phyloP scores from a whole-genome alignment of 2,797 vertebrate genomes.

The Poeciliopsis infans region DNA sequence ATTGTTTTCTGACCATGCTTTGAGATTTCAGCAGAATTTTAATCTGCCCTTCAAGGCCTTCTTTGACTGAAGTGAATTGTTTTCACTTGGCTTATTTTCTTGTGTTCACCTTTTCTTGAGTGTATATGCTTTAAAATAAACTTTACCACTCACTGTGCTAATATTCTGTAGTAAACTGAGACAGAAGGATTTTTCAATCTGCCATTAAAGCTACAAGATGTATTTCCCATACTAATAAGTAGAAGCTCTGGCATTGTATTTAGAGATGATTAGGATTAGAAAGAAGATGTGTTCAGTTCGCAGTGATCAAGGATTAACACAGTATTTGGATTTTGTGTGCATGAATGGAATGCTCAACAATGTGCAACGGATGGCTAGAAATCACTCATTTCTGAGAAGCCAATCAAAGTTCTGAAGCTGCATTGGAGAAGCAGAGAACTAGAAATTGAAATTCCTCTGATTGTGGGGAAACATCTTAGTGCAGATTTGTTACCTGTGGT shows the following conservation, averaged over 20 bases:
- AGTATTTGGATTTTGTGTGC: not conserved
- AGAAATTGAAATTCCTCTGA: not conserved
- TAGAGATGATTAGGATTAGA: not conserved
- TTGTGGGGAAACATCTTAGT: not conserved
- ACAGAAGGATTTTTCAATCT: not conserved
- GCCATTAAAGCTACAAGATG: not conserved
- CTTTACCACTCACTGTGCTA: too few relatives aligned
- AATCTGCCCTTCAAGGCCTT: too few relatives aligned
- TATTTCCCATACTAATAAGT: not conserved
- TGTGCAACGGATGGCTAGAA: not conserved
- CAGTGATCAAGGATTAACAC: not conserved
- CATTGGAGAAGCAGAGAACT: not conserved
- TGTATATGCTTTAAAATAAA: too few relatives aligned
- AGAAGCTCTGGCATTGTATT: not conserved
- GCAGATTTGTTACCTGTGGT: not conserved
- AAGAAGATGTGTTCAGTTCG: not conserved
- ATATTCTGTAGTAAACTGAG: not conserved
- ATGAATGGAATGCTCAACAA: not conserved
- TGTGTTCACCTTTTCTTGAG: too few relatives aligned
- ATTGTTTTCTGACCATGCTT: too few relatives aligned
- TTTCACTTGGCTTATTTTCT: too few relatives aligned
- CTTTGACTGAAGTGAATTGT: too few relatives aligned
- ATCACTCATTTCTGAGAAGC: not conserved
- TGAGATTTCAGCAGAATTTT: too few relatives aligned
- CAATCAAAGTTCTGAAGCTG: not conserved